Percentiles rank a stretch among this genome's conserved stretches.
Evolutionary conservation across 2,888 invertebrate species (phyloP).

Genomic region (Ichneumoninae sp.): DNA sequence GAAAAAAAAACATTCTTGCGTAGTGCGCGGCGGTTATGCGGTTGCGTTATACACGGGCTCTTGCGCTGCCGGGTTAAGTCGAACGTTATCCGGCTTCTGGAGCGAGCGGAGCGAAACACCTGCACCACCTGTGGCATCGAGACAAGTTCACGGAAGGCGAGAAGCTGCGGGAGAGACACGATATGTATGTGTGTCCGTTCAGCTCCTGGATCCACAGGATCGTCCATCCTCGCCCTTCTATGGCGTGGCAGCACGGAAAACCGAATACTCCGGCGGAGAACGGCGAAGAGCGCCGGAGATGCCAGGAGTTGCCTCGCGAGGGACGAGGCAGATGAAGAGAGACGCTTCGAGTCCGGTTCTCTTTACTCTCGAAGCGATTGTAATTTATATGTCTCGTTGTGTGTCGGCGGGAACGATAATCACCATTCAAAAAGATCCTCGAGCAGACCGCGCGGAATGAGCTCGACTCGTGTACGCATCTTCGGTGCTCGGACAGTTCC

Average conservation of each 20-base stretch:
- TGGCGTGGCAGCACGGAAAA: slow-evolving; percentile 53
- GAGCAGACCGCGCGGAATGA: slow-evolving; percentile 43
- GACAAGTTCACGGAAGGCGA: slow-evolving; percentile 51
- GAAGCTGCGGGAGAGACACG: slow-evolving; percentile 46
- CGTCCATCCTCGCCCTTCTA: slow-evolving; percentile 60
- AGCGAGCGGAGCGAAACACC: slow-evolving; percentile 52
- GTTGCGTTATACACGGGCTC: slow-evolving; percentile 17
- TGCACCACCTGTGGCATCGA: slow-evolving; percentile 57
- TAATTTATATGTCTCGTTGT: slow-evolving; percentile 77
- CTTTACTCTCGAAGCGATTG: slow-evolving; percentile 62
- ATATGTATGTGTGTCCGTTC: slow-evolving; percentile 27
- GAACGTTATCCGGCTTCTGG: slow-evolving; percentile 59
- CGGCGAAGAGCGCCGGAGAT: slow-evolving; percentile 36
- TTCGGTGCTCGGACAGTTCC: neutral
- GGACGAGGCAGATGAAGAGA: slow-evolving; percentile 29
- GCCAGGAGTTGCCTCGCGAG: slow-evolving; percentile 13
- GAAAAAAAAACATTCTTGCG: neutral
- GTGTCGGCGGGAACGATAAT: slow-evolving; percentile 77
- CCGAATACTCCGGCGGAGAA: slow-evolving; percentile 12
- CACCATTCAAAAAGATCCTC: slow-evolving; percentile 75
- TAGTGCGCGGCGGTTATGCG: slow-evolving; percentile 33
- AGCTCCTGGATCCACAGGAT: slow-evolving; percentile 41
- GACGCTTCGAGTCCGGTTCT: slow-evolving; percentile 55
- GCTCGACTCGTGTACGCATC: neutral
- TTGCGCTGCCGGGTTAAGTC: slow-evolving; percentile 17